A percentile compares a stretch with the other conserved stretches of the same genome.
Evolutionary conservation across 2,888 invertebrate genomes (phyloP).

Genomic region (Zele albiditarsus): DNA sequence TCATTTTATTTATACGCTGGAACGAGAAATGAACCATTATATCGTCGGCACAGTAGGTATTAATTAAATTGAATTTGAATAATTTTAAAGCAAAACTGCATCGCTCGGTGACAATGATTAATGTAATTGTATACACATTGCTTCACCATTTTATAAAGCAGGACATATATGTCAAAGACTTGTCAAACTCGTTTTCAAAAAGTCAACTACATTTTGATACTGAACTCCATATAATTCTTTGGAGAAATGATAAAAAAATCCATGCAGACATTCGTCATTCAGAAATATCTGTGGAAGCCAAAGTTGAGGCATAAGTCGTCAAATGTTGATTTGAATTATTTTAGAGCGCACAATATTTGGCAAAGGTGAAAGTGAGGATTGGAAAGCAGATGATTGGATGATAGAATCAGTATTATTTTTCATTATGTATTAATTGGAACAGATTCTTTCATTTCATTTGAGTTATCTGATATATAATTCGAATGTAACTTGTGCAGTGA

Average conservation of each 20-base stretch:
- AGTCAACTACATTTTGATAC: background rate
- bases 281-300: background rate
- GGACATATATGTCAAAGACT: constrained; percentile 2
- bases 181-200: constrained; percentile 5
- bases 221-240: background rate
- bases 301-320: background rate
- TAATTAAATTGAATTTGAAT: background rate
- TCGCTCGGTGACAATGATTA: background rate
- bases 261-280: background rate
- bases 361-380: constrained; percentile 21
- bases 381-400: constrained; percentile 15
- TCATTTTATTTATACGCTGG: background rate
- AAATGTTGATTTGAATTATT: background rate
- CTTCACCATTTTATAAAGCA: constrained; percentile 9
- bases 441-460: background rate
- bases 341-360: background rate
- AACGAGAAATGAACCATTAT: background rate
- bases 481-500: no score
- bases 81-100: background rate
- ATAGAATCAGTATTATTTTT: background rate
- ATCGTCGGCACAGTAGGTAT: background rate
- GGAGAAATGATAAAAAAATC: background rate
- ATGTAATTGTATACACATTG: background rate
- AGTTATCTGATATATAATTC: background rate
- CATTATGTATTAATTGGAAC: background rate